Conservation (phyloP, 2,797 vertebrate species). For the Melanotaenia trifasciata region DNA sequence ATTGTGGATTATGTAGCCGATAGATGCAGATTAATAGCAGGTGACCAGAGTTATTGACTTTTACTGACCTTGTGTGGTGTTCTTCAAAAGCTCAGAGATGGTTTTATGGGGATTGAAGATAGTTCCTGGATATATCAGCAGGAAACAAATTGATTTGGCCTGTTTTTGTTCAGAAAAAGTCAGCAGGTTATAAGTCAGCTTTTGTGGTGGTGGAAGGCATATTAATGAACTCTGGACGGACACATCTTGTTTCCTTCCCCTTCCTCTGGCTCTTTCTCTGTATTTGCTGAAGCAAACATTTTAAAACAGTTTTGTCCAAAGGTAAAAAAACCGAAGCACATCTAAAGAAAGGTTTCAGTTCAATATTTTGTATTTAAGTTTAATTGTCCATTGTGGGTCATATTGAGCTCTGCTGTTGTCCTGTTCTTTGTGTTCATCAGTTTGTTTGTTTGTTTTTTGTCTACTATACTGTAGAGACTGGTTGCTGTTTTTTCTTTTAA, state of each 20-base stretch:
- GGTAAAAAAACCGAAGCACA: background rate
- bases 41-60: constrained; percentile 15
- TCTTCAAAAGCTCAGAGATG: constrained; percentile 1
- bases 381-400: background rate
- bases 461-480: background rate
- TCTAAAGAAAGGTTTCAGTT: background rate
- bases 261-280: background rate
- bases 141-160: background rate
- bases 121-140: background rate
- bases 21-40: constrained; percentile 11
- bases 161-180: background rate
- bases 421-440: background rate
- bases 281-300: background rate
- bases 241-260: background rate
- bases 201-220: background rate
- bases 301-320: background rate
- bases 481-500: background rate
- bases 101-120: background rate
- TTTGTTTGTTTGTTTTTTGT: background rate
- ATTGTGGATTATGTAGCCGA: background rate
- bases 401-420: background rate
- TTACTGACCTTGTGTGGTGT: constrained; percentile 11
- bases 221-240: background rate
- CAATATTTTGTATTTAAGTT: background rate
- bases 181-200: background rate